A percentile compares a stretch with the other conserved stretches of the same genome.
phyloP scores from a whole-genome alignment of 2,113 vertebrate genomes.

The Prionailurus viverrinus region DNA sequence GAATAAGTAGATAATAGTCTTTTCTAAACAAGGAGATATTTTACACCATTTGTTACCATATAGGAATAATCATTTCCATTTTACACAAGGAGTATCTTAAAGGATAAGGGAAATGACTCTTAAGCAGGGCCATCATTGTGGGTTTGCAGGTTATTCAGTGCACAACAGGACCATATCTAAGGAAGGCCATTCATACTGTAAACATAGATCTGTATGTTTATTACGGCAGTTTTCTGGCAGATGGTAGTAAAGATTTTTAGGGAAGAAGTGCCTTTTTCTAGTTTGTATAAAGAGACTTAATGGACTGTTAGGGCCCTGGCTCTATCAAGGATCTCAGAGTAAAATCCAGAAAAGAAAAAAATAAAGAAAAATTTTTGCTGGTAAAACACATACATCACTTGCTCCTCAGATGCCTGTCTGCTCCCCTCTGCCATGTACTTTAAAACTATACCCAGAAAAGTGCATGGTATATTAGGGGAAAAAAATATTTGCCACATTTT shows the following conservation, averaged over 20 bases:
- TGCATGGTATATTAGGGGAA: background rate
- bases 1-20: slow-evolving; percentile 12
- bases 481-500: background rate
- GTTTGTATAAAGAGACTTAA: slow-evolving; percentile 3
- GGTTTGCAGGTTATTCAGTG: background rate
- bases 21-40: slow-evolving; percentile 15
- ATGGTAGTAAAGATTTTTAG: slow-evolving; percentile 23
- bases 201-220: slow-evolving; percentile 15
- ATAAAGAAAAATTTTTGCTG: background rate
- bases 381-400: slow-evolving; percentile 15
- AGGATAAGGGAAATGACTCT: slow-evolving; percentile 8
- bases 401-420: slow-evolving; percentile 28
- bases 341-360: slow-evolving; percentile 39
- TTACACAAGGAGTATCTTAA: slow-evolving; percentile 36
- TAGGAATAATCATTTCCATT: slow-evolving; percentile 3
- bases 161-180: background rate
- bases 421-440: background rate
- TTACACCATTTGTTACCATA: slow-evolving; percentile 49
- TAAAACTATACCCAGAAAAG: slow-evolving; percentile 35
- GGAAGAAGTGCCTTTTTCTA: background rate
- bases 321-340: slow-evolving; percentile 4
- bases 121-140: background rate
- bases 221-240: slow-evolving; percentile 1
- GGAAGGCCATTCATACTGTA: background rate
- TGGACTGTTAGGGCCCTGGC: background rate